phyloP scores from a whole-genome alignment of 2,113 vertebrate genomes.

The Elgaria multicarinata region DNA sequence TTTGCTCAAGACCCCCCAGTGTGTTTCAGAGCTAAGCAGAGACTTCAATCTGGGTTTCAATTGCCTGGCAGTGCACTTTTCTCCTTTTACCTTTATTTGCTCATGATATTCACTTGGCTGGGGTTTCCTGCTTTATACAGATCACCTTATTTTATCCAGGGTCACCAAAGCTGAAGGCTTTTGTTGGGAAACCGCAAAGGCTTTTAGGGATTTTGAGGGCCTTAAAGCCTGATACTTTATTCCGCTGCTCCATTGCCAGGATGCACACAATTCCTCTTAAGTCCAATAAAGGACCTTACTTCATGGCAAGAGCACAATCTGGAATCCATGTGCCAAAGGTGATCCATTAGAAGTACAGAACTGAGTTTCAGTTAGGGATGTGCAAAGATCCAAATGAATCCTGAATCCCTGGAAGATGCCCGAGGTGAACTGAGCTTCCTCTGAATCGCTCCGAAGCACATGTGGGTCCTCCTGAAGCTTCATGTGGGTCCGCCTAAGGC shows the following conservation, averaged over 20 bases:
- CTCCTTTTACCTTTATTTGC: background rate
- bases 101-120: background rate
- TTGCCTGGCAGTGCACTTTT: background rate
- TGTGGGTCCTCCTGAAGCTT: background rate
- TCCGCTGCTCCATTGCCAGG: background rate
- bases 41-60: background rate
- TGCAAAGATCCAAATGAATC: background rate
- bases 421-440: background rate
- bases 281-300: background rate
- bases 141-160: conserved; percentile 16
- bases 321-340: background rate
- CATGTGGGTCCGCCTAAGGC: no score
- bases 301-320: background rate
- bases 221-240: background rate
- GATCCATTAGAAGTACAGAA: background rate
- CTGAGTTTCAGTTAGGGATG: background rate
- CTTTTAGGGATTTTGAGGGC: conserved; percentile 4
- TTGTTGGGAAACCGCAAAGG: conserved; percentile 6
- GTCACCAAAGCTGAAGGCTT: conserved; percentile 19
- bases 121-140: background rate
- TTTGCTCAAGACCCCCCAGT: background rate
- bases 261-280: background rate
- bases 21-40: background rate
- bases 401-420: background rate
- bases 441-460: background rate